A percentile compares a stretch with the other conserved stretches of the same genome.
Evolutionary conservation across 2,113 vertebrate species (phyloP).

Genomic region (Lanius collurio): DNA sequence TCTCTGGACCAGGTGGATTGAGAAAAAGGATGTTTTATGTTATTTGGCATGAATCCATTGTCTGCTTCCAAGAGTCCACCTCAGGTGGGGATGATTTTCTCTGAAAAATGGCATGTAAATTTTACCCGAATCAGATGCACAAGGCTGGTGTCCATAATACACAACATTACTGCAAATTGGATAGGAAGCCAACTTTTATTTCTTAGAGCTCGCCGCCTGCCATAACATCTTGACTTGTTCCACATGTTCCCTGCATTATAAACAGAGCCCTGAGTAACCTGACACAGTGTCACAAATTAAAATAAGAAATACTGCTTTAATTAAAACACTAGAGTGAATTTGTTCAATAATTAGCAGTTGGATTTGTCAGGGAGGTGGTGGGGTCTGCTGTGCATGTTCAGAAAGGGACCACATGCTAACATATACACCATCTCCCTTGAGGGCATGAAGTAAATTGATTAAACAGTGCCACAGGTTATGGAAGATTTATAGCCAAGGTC

Average conservation of each 20-base stretch:
- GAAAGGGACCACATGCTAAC: neutral
- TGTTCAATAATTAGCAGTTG: constrained; percentile 12
- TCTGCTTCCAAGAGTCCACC: neutral
- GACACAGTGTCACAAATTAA: neutral
- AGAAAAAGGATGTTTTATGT: neutral
- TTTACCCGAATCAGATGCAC: neutral
- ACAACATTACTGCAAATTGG: neutral
- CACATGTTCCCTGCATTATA: neutral
- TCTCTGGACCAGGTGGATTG: neutral
- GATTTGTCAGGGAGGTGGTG: neutral
- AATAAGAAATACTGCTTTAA: constrained; percentile 36
- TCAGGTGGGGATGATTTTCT: neutral
- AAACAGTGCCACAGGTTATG: neutral
- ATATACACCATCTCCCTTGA: neutral
- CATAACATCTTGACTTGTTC: neutral
- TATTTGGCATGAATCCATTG: neutral
- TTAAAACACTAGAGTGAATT: constrained; percentile 11
- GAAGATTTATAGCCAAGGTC: constrained; percentile 24
- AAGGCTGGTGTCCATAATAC: neutral
- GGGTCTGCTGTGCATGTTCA: neutral
- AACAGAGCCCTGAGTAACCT: neutral
- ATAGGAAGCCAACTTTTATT: neutral
- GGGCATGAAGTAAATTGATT: constrained; percentile 9
- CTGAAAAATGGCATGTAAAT: neutral
- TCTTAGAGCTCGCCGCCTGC: neutral